Percentiles rank a stretch among this genome's conserved stretches.
phyloP scores from a whole-genome alignment of 1,140 invertebrate species.

The Belonocnema kinseyi region DNA sequence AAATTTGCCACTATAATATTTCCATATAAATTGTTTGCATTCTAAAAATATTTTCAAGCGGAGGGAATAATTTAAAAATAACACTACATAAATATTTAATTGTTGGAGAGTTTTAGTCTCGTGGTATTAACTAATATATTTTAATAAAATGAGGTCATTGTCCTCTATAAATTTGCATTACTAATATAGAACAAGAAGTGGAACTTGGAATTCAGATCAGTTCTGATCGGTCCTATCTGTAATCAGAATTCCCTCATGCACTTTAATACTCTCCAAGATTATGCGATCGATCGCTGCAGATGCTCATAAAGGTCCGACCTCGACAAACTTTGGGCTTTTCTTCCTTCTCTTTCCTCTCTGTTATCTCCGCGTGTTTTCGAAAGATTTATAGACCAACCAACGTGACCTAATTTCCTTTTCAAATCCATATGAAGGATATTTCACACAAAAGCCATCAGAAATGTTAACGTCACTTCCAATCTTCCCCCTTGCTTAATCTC shows the following conservation, averaged over 20 bases:
- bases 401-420: slow-evolving; percentile 19
- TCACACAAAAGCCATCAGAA: neutral
- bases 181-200: neutral
- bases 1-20: too few species aligned
- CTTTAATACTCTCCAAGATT: neutral
- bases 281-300: slow-evolving; percentile 5
- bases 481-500: neutral
- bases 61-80: too few species aligned
- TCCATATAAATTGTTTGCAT: too few species aligned
- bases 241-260: slow-evolving; percentile 3
- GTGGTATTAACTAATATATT: too few species aligned
- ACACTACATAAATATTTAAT: too few species aligned
- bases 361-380: neutral
- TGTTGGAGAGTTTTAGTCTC: too few species aligned
- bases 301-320: slow-evolving; percentile 24
- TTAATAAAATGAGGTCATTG: too few species aligned
- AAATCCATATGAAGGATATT: slow-evolving; percentile 15
- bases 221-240: neutral
- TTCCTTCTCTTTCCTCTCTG: slow-evolving; percentile 16
- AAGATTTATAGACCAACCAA: slow-evolving; percentile 25
- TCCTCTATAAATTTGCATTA: too few species aligned
- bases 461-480: neutral
- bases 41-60: too few species aligned
- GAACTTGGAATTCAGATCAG: neutral
- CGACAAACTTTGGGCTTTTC: slow-evolving; percentile 4